Evolutionary conservation across 2,888 invertebrate species (phyloP).

Genomic region (Himalopsyche kuldschensis): DNA sequence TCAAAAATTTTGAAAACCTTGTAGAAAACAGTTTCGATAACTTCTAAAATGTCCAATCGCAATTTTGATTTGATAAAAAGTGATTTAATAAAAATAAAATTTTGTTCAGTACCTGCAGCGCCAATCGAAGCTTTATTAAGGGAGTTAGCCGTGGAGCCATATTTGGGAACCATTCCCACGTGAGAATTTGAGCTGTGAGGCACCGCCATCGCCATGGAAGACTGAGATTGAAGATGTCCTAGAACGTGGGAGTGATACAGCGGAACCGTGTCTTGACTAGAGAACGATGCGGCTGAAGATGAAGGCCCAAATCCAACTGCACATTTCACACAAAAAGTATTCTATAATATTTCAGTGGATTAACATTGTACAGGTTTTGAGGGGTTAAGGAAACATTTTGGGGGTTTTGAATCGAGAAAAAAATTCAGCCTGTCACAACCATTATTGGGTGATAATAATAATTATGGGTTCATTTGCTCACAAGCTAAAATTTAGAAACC

Average conservation of each 20-base stretch:
- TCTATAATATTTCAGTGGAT: neutral
- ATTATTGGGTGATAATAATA: no score
- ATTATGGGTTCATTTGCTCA: no score
- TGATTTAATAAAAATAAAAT: neutral
- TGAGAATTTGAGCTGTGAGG: slow-evolving; percentile 12
- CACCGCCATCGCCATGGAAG: neutral
- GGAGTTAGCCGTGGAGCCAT: slow-evolving; percentile 37
- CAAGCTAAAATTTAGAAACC: no score
- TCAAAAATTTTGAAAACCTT: no score
- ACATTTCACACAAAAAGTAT: neutral
- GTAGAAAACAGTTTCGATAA: no score
- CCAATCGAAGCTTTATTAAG: slow-evolving; percentile 24
- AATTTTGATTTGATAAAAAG: no score
- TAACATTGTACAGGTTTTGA: neutral
- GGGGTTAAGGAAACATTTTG: no score
- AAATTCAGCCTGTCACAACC: no score
- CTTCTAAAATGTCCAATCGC: no score
- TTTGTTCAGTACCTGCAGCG: slow-evolving; percentile 17
- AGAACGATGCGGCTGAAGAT: slow-evolving; percentile 58
- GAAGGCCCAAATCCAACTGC: slow-evolving; percentile 44
- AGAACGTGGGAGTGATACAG: slow-evolving; percentile 35
- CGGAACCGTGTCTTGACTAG: slow-evolving; percentile 43
- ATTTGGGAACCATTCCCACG: slow-evolving; percentile 27
- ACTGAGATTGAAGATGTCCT: slow-evolving; percentile 25
- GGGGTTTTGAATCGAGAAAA: no score